These are phyloP conservation scores for Passer domesticus DNA, from an alignment of 2,113 vertebrate genomes.

Conservation along the genomic window DNA sequence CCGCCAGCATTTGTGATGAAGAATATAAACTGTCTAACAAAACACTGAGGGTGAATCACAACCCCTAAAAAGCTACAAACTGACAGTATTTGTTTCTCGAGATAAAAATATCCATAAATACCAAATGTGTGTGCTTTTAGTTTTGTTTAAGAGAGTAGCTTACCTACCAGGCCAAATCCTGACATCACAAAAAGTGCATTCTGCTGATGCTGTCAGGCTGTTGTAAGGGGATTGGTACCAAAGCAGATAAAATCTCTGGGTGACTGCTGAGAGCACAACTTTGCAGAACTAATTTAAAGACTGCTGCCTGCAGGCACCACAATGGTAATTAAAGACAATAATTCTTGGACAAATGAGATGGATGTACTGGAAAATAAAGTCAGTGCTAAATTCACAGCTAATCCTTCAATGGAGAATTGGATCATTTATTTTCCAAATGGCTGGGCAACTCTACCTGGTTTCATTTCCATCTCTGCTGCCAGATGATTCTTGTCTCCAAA, in stretches of 20 bases:
- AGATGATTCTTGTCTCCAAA: constrained; percentile 51
- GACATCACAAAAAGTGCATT: background rate
- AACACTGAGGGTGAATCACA: constrained; percentile 40
- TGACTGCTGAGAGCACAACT: constrained; percentile 33
- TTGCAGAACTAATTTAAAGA: constrained; percentile 4
- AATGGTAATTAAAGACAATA: constrained; percentile 51
- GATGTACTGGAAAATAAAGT: constrained; percentile 52
- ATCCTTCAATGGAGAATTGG: constrained; percentile 53
- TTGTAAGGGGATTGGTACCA: background rate
- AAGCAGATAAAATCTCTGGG: constrained; percentile 16
- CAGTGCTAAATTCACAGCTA: constrained; percentile 29
- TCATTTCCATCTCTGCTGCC: constrained; percentile 59
- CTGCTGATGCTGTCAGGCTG: background rate
- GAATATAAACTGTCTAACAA: constrained; percentile 41
- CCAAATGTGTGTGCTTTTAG: constrained; percentile 6
- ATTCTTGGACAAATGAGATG: constrained; percentile 41
- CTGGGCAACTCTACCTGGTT: constrained; percentile 54
- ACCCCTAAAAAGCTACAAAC: background rate
- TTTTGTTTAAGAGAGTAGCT: constrained; percentile 36
- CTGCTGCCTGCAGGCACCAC: constrained; percentile 36
- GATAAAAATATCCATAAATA: constrained; percentile 54
- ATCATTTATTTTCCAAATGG: constrained; percentile 37
- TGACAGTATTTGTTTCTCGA: constrained; percentile 36
- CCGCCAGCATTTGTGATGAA: background rate
- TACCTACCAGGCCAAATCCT: constrained; percentile 19